These are phyloP conservation scores for Pseudocheirus occidentalis DNA, from an alignment of 2,797 vertebrate genomes.

Conservation along the genomic window DNA sequence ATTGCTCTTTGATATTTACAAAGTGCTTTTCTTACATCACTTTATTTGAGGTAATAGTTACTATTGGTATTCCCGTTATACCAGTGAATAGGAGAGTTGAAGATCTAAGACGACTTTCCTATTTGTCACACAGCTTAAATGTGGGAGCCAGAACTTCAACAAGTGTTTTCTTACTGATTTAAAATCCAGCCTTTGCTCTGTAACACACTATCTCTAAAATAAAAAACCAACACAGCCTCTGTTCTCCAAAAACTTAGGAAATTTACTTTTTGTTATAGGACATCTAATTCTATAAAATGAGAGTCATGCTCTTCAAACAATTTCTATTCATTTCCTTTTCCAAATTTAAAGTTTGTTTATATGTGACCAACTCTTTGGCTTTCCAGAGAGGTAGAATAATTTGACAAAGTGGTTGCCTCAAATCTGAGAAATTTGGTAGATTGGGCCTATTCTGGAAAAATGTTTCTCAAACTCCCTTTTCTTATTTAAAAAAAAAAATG, in stretches of 20 bases:
- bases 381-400: background rate
- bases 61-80: background rate
- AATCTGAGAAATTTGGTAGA: background rate
- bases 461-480: background rate
- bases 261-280: background rate
- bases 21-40: background rate
- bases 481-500: background rate
- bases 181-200: background rate
- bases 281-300: background rate
- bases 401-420: background rate
- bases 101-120: background rate
- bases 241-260: background rate
- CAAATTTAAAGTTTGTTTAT: background rate
- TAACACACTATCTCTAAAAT: background rate
- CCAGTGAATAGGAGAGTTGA: background rate
- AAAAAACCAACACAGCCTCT: background rate
- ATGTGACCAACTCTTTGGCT: background rate
- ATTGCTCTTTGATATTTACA: background rate
- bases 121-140: background rate
- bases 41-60: background rate
- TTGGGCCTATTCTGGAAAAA: background rate
- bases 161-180: background rate
- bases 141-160: background rate
- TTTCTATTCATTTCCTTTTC: background rate
- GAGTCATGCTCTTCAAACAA: background rate